Percentiles rank a stretch among this genome's conserved stretches.
Evolutionary conservation across 2,888 invertebrate species (phyloP).

Genomic region (Fragum fragum): DNA sequence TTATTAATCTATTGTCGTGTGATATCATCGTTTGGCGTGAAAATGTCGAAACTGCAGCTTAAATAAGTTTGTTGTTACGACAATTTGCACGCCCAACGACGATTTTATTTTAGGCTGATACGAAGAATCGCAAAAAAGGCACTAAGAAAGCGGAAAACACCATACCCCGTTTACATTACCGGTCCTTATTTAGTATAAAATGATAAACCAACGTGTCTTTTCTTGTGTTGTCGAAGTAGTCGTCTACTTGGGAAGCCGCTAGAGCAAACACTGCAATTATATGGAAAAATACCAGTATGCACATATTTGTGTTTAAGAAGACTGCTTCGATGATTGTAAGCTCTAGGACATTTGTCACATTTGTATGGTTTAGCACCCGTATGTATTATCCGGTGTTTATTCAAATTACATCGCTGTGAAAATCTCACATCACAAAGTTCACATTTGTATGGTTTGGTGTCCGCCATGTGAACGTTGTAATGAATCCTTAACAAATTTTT

Average conservation of each 20-base stretch:
- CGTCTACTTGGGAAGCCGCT: not conserved
- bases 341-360: conserved; percentile 1
- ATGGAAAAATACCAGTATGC: not conserved
- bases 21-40: no score
- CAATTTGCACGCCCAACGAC: no score
- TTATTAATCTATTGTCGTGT: no score
- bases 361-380: not conserved
- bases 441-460: conserved; percentile 5
- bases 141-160: no score
- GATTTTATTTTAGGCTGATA: no score
- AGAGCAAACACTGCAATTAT: not conserved
- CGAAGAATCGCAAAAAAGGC: no score
- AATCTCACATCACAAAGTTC: not conserved
- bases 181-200: not conserved
- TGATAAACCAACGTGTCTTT: not conserved
- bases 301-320: not conserved
- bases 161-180: no score
- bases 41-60: no score
- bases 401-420: conserved; percentile 1
- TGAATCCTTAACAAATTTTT: not conserved
- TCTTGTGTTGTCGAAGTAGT: not conserved
- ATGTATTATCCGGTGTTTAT: conserved; percentile 2
- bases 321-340: not conserved
- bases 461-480: not conserved
- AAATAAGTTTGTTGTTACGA: no score